Conservation (phyloP, 2,888 invertebrate species). For the Cantharis rufa region DNA sequence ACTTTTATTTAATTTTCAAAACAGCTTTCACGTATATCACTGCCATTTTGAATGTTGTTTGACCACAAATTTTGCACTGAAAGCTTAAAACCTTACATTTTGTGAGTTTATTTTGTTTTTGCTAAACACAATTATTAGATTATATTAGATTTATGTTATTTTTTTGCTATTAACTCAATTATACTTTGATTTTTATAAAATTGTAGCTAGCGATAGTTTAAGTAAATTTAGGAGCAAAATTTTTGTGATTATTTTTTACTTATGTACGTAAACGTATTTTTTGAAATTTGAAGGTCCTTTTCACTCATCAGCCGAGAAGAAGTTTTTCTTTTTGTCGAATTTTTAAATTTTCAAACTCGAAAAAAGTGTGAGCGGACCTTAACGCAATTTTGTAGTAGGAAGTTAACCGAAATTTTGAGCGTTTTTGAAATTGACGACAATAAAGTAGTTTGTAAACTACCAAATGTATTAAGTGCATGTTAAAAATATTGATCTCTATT, state of each 20-base stretch:
- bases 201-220: background rate
- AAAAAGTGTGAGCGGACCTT: background rate
- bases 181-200: conserved; percentile 3
- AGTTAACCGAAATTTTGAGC: background rate
- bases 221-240: background rate
- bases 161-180: background rate
- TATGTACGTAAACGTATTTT: background rate
- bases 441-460: conserved; percentile 26
- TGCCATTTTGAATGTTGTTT: conserved; percentile 34
- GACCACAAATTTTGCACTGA: conserved; percentile 27
- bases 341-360: background rate
- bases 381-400: background rate
- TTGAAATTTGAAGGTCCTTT: background rate
- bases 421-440: conserved; percentile 6
- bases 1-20: conserved; percentile 40
- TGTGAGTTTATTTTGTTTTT: conserved; percentile 4
- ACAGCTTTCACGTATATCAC: conserved; percentile 42
- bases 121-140: conserved; percentile 9
- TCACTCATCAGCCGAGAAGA: background rate
- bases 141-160: background rate
- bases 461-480: conserved; percentile 19
- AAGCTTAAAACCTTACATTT: conserved; percentile 15
- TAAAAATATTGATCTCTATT: conserved; percentile 19
- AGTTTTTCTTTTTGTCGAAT: background rate
- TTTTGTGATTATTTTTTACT: background rate